Conservation (phyloP, 2,113 vertebrate species). For the Tursiops truncatus region DNA sequence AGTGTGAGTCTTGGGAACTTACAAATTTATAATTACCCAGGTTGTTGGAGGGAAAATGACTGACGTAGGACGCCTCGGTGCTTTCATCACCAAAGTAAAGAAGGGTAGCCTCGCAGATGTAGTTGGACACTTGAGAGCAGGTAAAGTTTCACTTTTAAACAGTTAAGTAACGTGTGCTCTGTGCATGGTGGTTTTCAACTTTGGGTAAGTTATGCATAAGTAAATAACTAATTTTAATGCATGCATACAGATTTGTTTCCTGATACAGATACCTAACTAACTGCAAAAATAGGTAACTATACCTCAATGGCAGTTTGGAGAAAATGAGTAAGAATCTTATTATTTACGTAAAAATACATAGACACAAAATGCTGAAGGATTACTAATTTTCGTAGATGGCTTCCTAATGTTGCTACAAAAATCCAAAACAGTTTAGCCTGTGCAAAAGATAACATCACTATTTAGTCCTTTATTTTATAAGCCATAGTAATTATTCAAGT, state of each 20-base stretch:
- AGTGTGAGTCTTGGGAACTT: slow-evolving; percentile 52
- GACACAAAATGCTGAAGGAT: neutral
- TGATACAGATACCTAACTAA: neutral
- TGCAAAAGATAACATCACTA: neutral
- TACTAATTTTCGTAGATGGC: neutral
- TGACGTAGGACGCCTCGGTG: slow-evolving; percentile 94
- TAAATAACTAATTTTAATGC: slow-evolving; percentile 11
- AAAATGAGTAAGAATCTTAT: neutral
- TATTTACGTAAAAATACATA: slow-evolving; percentile 20
- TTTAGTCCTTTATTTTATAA: slow-evolving; percentile 19
- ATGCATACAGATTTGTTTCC: neutral
- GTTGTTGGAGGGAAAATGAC: slow-evolving; percentile 99
- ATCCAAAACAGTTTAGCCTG: neutral
- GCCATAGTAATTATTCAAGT: neutral
- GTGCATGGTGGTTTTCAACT: slow-evolving; percentile 18
- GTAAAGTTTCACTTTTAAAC: slow-evolving; percentile 80
- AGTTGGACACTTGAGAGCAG: slow-evolving; percentile 97
- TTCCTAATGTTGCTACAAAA: neutral
- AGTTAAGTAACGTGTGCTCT: neutral
- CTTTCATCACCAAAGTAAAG: slow-evolving; percentile 99
- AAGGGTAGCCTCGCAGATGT: slow-evolving; percentile 99
- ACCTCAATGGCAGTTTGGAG: neutral
- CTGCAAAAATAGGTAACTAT: neutral
- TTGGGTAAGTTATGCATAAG: neutral
- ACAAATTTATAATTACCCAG: slow-evolving; percentile 83